These are phyloP conservation scores for Cyprinodon brontotheroides DNA, from an alignment of 2,113 vertebrate species.

Conservation along the genomic window DNA sequence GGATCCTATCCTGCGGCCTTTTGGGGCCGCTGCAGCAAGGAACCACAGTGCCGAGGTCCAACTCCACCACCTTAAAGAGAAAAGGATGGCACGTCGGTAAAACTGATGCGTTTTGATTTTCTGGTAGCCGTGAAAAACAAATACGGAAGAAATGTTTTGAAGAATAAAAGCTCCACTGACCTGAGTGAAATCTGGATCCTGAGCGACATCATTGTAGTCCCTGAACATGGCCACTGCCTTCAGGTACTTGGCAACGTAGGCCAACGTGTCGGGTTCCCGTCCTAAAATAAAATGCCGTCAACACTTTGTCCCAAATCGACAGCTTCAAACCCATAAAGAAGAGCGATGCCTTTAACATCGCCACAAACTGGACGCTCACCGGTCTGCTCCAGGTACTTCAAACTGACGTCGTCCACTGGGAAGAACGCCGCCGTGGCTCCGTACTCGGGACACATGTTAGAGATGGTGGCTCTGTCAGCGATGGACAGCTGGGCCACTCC, in stretches of 20 bases:
- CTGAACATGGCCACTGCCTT: conserved; percentile 90
- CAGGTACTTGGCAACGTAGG: conserved; percentile 84
- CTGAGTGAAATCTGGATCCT: conserved; percentile 94
- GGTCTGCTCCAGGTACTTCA: conserved; percentile 91
- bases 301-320: background rate
- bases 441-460: conserved; percentile 99
- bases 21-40: conserved; percentile 98
- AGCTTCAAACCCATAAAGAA: background rate
- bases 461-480: conserved; percentile 96
- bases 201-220: conserved; percentile 84
- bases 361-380: conserved; percentile 72
- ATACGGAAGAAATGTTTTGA: background rate
- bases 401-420: conserved; percentile 90
- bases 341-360: background rate
- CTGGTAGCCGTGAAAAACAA: background rate
- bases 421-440: conserved; percentile 96
- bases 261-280: conserved; percentile 85
- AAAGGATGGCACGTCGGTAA: background rate
- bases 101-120: background rate
- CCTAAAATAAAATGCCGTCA: conserved; percentile 74
- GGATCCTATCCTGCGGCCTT: conserved; percentile 92
- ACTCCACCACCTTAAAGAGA: conserved; percentile 64
- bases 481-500: conserved; percentile 93
- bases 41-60: conserved; percentile 89
- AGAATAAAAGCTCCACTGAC: conserved; percentile 60